Evolutionary conservation across 2,888 invertebrate species (phyloP).

Genomic region (Falcaria lacertinaria): DNA sequence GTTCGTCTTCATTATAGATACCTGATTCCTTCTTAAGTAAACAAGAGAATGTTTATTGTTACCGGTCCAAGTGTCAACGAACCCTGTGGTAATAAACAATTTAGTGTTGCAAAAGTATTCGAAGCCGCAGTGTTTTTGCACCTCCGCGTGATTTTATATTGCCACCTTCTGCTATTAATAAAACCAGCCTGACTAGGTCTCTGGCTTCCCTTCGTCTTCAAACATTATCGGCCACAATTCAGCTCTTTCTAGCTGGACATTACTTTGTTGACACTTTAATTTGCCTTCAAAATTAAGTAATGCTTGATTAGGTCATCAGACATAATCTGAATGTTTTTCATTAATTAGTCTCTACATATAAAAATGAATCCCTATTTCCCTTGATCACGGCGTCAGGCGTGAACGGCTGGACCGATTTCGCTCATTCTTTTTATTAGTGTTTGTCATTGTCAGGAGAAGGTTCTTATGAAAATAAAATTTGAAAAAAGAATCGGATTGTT

Average conservation of each 20-base stretch:
- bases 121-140: constrained; percentile 42
- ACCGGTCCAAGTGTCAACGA: constrained; percentile 40
- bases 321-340: too few species aligned
- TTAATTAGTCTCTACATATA: too few species aligned
- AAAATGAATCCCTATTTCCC: too few species aligned
- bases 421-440: too few species aligned
- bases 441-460: too few species aligned
- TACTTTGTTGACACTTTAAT: background rate
- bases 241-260: background rate
- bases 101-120: constrained; percentile 38
- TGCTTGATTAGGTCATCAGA: too few species aligned
- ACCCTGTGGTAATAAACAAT: constrained; percentile 45
- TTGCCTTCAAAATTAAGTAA: background rate
- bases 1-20: too few species aligned
- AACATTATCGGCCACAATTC: background rate
- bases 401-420: too few species aligned
- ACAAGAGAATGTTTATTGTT: constrained; percentile 26
- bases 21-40: background rate
- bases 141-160: constrained; percentile 45
- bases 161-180: constrained; percentile 33
- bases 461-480: too few species aligned
- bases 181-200: constrained; percentile 21
- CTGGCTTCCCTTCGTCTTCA: background rate
- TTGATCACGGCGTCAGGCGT: too few species aligned
- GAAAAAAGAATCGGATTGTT: too few species aligned